A percentile compares a stretch with the other conserved stretches of the same genome.
These are phyloP conservation scores for Typhlichthys subterraneus DNA, from an alignment of 2,797 vertebrate species.

Conservation along the genomic window DNA sequence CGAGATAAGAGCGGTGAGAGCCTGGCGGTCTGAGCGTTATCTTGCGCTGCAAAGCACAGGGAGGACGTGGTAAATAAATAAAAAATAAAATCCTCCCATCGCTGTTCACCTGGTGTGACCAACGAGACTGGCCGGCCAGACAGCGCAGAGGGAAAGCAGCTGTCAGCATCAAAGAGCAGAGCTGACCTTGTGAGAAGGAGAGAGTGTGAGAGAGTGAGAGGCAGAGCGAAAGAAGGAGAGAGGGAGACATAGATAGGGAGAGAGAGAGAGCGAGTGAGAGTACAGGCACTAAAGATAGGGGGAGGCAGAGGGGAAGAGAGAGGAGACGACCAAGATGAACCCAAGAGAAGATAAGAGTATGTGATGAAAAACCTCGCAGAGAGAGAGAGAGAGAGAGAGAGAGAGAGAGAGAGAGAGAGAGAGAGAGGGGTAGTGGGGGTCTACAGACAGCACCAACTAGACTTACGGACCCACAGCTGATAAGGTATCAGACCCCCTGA, in stretches of 20 bases:
- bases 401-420: slow-evolving; percentile 6
- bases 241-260: slow-evolving; percentile 13
- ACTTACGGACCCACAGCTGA: slow-evolving; percentile 15
- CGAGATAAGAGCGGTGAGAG: slow-evolving; percentile 33
- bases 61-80: neutral
- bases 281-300: slow-evolving; percentile 26
- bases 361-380: too few species aligned
- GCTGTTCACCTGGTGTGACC: slow-evolving; percentile 40
- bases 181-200: slow-evolving; percentile 16
- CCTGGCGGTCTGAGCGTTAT: too few species aligned
- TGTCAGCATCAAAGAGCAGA: slow-evolving; percentile 51
- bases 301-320: slow-evolving; percentile 4
- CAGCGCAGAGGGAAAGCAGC: slow-evolving; percentile 43
- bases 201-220: slow-evolving; percentile 29
- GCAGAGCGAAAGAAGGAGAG: neutral
- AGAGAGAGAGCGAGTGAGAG: slow-evolving; percentile 35
- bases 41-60: too few species aligned
- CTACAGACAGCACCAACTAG: slow-evolving; percentile 25
- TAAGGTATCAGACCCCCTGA: slow-evolving; percentile 7
- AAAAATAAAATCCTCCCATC: slow-evolving; percentile 37
- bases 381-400: slow-evolving; percentile 7
- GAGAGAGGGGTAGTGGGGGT: slow-evolving; percentile 20
- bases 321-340: neutral
- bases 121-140: slow-evolving; percentile 47
- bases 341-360: too few species aligned